phyloP scores from a whole-genome alignment of 2,113 vertebrate species.

The Rattus norvegicus region GRCr8 NC_086030.1:45646001-45646500 shows the following conservation, averaged over 20 bases:
- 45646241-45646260: not conserved
- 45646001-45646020: not conserved
- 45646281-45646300: accelerated
- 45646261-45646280: not conserved
- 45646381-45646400: not conserved
- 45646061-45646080: not conserved
- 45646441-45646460: not conserved
- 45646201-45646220: not conserved
- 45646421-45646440: not conserved
- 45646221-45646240: not conserved
- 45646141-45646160: too few relatives aligned
- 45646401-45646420: not conserved
- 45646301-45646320: not conserved
- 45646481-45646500: not conserved
- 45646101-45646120: not conserved
- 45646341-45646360: not conserved
- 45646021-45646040: not conserved
- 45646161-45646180: not conserved
- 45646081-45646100: too few relatives aligned
- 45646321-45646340: not conserved
- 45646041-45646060: not conserved
- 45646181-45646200: not conserved
- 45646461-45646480: not conserved
- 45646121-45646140: not conserved
- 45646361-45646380: accelerated